These are phyloP conservation scores for Temnothorax unifasciatus DNA, from an alignment of 2,888 invertebrate genomes.

Conservation along the genomic window DNA sequence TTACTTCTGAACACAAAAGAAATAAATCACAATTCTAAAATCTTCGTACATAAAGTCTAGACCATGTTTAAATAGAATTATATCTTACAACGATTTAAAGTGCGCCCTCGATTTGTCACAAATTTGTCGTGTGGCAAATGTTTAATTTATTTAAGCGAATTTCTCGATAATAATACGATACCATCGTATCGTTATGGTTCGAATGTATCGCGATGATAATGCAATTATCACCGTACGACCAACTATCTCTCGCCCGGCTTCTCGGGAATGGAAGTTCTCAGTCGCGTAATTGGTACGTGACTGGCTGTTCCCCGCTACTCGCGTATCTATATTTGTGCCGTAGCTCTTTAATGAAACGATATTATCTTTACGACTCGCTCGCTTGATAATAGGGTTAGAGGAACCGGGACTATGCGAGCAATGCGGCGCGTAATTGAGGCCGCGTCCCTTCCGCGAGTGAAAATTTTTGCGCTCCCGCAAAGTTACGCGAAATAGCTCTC, in stretches of 20 bases:
- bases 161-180: constrained; percentile 23
- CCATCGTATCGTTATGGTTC: constrained; percentile 20
- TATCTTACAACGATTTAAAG: neutral
- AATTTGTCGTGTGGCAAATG: neutral
- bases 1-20: neutral
- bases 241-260: constrained; percentile 40
- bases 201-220: constrained; percentile 46
- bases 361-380: constrained; percentile 64
- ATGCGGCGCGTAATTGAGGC: constrained; percentile 56
- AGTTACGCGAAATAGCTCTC: constrained; percentile 43
- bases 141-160: constrained; percentile 36
- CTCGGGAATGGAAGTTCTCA: constrained; percentile 43
- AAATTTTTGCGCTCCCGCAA: constrained; percentile 38
- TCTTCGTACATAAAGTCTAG: neutral
- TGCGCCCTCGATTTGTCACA: neutral
- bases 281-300: constrained; percentile 46
- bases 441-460: constrained; percentile 43
- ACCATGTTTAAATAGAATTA: neutral
- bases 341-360: constrained; percentile 50
- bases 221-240: constrained; percentile 46
- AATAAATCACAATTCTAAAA: neutral
- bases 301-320: constrained; percentile 39
- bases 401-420: constrained; percentile 40
- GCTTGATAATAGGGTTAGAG: constrained; percentile 57
- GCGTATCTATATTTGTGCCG: constrained; percentile 65